Base-by-base conservation (phyloP, 2,888 invertebrate species). In the Lacanobia wlatinum region DNA sequence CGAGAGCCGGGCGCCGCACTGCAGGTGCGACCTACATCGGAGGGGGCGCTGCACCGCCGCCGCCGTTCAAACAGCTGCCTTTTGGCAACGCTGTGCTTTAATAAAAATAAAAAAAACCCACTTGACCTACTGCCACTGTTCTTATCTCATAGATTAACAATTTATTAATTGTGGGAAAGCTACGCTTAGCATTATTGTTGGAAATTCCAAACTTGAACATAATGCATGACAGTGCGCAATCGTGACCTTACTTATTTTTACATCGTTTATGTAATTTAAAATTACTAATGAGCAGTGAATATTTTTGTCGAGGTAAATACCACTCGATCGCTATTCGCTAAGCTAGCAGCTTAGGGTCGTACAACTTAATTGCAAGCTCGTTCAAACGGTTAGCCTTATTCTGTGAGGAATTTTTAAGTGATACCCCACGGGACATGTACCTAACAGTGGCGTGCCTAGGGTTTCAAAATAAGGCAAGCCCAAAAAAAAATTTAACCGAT, bases 11-110 rank as follows among this genome's bases (percentile, higher is more conserved):
- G 85, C 80, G 85, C 73, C 86, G 95, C 95, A 95, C 83, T 95
- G 95, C 95, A 94, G 95, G 93, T 92, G 92, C 93, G 94, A 91
- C 95, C 94, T 91, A 93, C 89, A 92, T 94, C 60, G 67, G 64
- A 14, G 40, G 38, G 2, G 16, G 48, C 28, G 14, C 81, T 73
- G 78, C 73, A 74, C 62, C 76, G 73, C 69, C 10, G 34, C 56
- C 64, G 40, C 28, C 48, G 50, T 59, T 53, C 68, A 14, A 28
- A 56, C 23, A 48, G 71, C 59, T 63, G 71, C 70, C 70, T 80
- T 84, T 88, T 86, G 86, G 83, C 84, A 80, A 78, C 68, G 67
- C 74, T 59, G 67, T 67, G 58, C 71, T 67, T 73, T 78, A 58
- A 65, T 64, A 67, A 66, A n/a, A n/a, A n/a, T 38, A 73, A 80